A percentile compares a stretch with the other conserved stretches of the same genome.
phyloP scores from a whole-genome alignment of 2,888 invertebrate genomes.

The Brachyptera risi region DNA sequence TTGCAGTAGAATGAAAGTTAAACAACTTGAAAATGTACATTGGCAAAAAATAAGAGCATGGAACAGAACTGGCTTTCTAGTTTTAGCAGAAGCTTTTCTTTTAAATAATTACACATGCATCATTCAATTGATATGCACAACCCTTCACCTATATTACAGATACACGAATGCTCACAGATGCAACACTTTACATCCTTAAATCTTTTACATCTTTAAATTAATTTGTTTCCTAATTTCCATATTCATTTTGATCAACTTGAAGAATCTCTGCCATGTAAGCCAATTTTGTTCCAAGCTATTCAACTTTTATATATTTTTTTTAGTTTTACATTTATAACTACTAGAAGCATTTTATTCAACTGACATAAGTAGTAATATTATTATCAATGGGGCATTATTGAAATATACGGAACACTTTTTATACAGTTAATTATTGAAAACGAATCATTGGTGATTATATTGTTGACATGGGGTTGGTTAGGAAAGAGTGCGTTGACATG shows the following conservation, averaged over 20 bases:
- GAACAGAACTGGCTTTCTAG: conserved; percentile 12
- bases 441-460: too few relatives aligned
- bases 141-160: not conserved
- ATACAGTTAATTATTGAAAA: conserved; percentile 16
- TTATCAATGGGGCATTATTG: conserved; percentile 2
- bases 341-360: not conserved
- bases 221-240: not conserved
- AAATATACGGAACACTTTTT: conserved; percentile 21
- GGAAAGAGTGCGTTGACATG: conserved; percentile 3
- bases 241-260: too few relatives aligned
- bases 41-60: conserved; percentile 9
- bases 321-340: not conserved
- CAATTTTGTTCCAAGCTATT: conserved; percentile 27
- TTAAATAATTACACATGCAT: too few relatives aligned
- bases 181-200: not conserved
- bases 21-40: conserved; percentile 7
- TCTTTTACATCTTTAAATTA: not conserved
- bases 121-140: conserved; percentile 1
- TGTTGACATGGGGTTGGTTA: conserved; percentile 6
- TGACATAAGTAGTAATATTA: not conserved
- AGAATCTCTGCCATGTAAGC: too few relatives aligned
- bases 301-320: conserved; percentile 23
- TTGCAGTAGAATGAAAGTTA: conserved; percentile 11
- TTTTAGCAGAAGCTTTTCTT: not conserved
- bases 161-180: not conserved